These are phyloP conservation scores for Festucalex cinctus DNA, from an alignment of 2,113 vertebrate genomes.

Conservation along the genomic window DNA sequence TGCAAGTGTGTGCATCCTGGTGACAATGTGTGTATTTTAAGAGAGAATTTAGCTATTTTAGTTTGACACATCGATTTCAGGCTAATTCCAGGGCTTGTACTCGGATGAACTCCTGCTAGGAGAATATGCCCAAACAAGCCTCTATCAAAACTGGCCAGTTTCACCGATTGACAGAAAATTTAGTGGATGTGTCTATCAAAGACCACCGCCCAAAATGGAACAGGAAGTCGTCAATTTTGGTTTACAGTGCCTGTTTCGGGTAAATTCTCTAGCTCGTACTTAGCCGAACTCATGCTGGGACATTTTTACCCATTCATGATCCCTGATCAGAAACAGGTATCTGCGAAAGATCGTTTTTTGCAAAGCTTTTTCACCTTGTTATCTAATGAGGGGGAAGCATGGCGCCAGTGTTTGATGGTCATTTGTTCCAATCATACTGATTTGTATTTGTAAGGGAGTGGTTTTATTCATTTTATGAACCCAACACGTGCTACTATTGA, in stretches of 20 bases:
- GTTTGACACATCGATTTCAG: too few species aligned
- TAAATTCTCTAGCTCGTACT: neutral
- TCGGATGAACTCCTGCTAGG: neutral
- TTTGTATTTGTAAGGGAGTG: neutral
- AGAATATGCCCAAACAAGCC: neutral
- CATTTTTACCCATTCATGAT: neutral
- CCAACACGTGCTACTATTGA: neutral
- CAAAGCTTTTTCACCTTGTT: neutral
- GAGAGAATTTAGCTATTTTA: too few species aligned
- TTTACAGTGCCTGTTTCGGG: too few species aligned
- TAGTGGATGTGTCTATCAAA: too few species aligned
- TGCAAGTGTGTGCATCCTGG: too few species aligned
- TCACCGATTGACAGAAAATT: neutral
- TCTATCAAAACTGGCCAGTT: neutral
- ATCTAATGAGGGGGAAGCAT: neutral
- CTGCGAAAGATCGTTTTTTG: neutral
- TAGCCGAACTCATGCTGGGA: neutral
- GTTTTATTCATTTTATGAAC: neutral
- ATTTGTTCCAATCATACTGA: neutral
- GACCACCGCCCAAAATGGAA: too few species aligned
- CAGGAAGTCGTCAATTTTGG: too few species aligned
- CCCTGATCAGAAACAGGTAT: neutral
- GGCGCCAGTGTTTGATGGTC: neutral
- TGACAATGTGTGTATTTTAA: too few species aligned
- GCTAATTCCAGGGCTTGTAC: neutral